These are phyloP conservation scores for Salminus brasiliensis DNA, from an alignment of 2,113 vertebrate genomes.

Conservation along the genomic window DNA sequence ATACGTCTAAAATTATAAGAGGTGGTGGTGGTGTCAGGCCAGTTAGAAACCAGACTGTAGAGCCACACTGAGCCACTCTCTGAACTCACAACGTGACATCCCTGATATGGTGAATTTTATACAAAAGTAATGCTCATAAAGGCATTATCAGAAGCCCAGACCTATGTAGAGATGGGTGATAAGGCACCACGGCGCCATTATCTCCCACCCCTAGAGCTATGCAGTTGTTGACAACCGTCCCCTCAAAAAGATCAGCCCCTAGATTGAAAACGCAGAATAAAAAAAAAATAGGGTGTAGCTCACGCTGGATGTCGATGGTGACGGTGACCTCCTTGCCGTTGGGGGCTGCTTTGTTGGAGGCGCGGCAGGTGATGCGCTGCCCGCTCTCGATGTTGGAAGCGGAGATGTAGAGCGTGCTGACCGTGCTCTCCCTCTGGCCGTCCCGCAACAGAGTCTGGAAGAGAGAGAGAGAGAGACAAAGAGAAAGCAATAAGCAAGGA, in stretches of 20 bases:
- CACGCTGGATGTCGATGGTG: constrained; percentile 91
- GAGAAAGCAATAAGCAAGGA: background rate
- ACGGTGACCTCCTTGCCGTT: constrained; percentile 85
- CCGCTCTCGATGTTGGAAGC: constrained; percentile 83
- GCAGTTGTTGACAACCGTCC: no score
- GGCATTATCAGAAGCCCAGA: no score
- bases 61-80: no score
- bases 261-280: background rate
- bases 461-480: constrained; percentile 8
- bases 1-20: no score
- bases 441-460: constrained; percentile 82
- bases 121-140: no score
- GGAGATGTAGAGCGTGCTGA: constrained; percentile 86
- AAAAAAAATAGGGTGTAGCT: constrained; percentile 58
- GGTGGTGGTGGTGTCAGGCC: no score
- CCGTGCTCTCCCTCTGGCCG: constrained; percentile 84
- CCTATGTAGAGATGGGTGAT: no score
- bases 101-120: no score
- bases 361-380: constrained; percentile 84
- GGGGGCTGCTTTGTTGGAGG: constrained; percentile 89
- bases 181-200: no score
- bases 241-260: background rate
- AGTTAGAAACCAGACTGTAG: no score
- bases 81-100: no score
- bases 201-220: no score